Evolutionary conservation across 2,113 vertebrate species (phyloP).

Genomic region (Myodes glareolus): DNA sequence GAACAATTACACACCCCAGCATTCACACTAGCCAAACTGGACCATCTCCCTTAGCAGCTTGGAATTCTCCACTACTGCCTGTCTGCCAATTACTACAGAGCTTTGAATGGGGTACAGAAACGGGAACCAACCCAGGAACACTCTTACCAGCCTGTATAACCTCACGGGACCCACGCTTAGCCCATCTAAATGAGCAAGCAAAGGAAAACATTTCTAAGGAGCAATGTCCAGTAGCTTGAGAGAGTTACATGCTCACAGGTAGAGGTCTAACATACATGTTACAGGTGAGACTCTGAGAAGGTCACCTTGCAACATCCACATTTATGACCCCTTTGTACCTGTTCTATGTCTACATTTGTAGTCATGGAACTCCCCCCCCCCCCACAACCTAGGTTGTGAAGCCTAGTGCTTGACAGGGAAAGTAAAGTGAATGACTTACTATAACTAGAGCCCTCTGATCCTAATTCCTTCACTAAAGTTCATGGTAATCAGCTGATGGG

Average conservation of each 20-base stretch:
- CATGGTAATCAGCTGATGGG: background rate
- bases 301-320: background rate
- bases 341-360: background rate
- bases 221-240: background rate
- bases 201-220: background rate
- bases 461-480: background rate
- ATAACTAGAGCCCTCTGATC: background rate
- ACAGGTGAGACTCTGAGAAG: fast-evolving
- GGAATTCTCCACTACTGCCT: background rate
- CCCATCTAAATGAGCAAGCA: background rate
- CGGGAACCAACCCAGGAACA: background rate
- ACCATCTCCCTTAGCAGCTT: background rate
- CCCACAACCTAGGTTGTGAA: no score
- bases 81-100: background rate
- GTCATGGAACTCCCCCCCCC: background rate
- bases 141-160: background rate
- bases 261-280: background rate
- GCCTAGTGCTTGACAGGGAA: background rate
- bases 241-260: no score
- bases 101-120: background rate
- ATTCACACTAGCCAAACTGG: no score
- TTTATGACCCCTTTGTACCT: background rate
- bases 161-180: background rate
- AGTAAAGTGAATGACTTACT: background rate
- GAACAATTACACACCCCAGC: background rate